Base-by-base conservation (phyloP, 2,113 vertebrate species). In the Corythornis madagascariensis region DNA sequence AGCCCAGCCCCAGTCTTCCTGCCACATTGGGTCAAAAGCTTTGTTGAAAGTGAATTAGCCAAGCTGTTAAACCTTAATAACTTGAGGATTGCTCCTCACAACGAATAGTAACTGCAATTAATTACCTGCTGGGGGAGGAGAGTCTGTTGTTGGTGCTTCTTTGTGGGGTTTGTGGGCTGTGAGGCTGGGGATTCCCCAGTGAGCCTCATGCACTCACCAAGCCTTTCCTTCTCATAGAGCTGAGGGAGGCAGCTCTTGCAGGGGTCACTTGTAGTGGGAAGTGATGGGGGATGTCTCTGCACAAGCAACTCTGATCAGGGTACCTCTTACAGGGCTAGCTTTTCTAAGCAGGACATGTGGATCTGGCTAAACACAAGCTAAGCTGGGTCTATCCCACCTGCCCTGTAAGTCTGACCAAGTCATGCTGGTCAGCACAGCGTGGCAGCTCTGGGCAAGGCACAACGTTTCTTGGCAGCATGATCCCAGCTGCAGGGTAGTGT, bases 21-120 rank as follows among this genome's bases (percentile, higher is more conserved):
- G 35, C 42, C 33, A 3, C 21, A 0, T 5, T 8, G 53, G 64
- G 31, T 52, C 55, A 26, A 45, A 76, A 55, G 65, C 80, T 69
- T 82, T 90, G 80, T 82, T 60, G 17, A 13, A 48, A 82, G 90
- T 16, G 65, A 85, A 81, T 93, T 82, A 74, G 61, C 80, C 16
- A 13, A 35, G 84, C 76, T 65, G 61, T 91, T 88, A 88, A 94
- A 55, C 40, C 47, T 56, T 74, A 65, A 88, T 26, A 65, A 50
- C 84, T 45, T 17, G 1, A 31, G 84, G 76, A 70, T 78, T 78
- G 84, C 66, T 70, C 65, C 91, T 85, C 4, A 0, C 11, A 11
- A 66, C 45, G 21, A 56, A 91, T 2, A 73, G 56, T 13, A 22
- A 60, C 66, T 69, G 43, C 31, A 45, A 1, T 29, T 47, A 45